Base-by-base conservation (phyloP, 2,113 vertebrate species). In the Nestor notabilis region DNA sequence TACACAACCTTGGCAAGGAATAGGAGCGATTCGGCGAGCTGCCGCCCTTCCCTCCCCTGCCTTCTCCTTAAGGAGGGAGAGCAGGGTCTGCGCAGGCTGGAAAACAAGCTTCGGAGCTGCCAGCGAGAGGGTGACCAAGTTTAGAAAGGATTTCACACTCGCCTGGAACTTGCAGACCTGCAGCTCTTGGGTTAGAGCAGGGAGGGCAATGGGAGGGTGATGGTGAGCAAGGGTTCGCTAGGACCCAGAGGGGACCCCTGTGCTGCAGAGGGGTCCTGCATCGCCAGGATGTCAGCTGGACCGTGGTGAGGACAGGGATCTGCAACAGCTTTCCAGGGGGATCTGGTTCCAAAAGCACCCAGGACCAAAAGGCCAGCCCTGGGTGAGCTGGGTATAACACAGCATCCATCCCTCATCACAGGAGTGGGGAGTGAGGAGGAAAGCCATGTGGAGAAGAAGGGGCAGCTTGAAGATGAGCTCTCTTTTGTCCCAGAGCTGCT, bases 91-190 rank as follows among this genome's bases (percentile, higher is more conserved):
- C 14, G 3, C 55, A 18, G 88, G 39, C 83, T 93, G 92, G 46
- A 97, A 93, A 95, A 95, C 93, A 96, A 96, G 87, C 77, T 68
- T 25, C 83, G 60, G 58, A 77, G 93, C 90, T 14, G 17, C 80
- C 86, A 92, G 76, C 2, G 3, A 85, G 28, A 29, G 52, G 52
- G 78, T 90, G 74, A 87, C 79, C 94, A 91, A 96, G 93, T 96
- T 95, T 96, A 95, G 96, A 97, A 95, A 95, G 87, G 86, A 95
- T 95, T 94, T 71, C 46, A 49, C 0, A 25, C 91, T 95, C 33
- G 83, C 79, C 65, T 90, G 94, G 95, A 92, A 89, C 93, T 81
- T 2, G 3, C 76, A 63, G 43, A 90, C 89, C 83, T 87, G 93
- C 7, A 16, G 77, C 2, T 76, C 60, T 37, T 1, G 35, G 58